Conservation (phyloP, 1,140 invertebrate genomes). For the Matsumurasca onukii region DNA sequence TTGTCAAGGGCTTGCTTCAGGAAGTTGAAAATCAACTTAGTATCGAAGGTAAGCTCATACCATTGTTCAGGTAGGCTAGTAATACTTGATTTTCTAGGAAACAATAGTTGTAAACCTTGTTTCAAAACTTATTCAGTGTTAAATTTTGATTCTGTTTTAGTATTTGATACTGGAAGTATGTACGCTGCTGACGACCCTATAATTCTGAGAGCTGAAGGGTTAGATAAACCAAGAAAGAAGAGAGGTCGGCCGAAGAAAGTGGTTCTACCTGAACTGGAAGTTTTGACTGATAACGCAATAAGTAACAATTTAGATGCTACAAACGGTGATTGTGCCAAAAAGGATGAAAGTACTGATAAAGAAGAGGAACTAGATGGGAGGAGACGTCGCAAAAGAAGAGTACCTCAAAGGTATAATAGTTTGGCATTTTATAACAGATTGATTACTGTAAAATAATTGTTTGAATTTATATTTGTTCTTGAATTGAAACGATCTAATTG, state of each 20-base stretch:
- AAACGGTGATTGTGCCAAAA: not conserved
- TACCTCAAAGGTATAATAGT: constrained; percentile 57
- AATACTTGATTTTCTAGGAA: too few relatives aligned
- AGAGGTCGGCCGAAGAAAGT: constrained; percentile 59
- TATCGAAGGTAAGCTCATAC: constrained; percentile 18
- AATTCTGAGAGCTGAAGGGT: constrained; percentile 59
- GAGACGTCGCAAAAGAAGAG: constrained; percentile 58
- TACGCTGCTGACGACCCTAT: constrained; percentile 58
- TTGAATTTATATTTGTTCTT: not conserved
- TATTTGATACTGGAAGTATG: constrained; percentile 39
- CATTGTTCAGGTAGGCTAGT: too few relatives aligned
- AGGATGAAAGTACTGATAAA: constrained; percentile 37
- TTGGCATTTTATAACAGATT: not conserved
- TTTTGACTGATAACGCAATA: not conserved
- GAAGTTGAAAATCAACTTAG: constrained; percentile 6
- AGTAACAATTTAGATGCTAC: not conserved
- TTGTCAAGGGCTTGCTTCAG: constrained; percentile 9
- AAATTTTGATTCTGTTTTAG: constrained; percentile 1
- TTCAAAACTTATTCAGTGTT: constrained; percentile 1
- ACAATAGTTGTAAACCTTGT: constrained; percentile 7
- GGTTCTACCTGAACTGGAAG: constrained; percentile 1
- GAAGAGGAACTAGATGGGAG: constrained; percentile 58
- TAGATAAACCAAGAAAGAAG: constrained; percentile 65
- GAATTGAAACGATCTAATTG: too few relatives aligned
- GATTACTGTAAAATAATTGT: not conserved